Percentiles rank a stretch among this genome's conserved stretches.
These are phyloP conservation scores for Clarias platycephalus DNA, from an alignment of 2,797 vertebrate genomes.

Conservation along the genomic window DNA sequence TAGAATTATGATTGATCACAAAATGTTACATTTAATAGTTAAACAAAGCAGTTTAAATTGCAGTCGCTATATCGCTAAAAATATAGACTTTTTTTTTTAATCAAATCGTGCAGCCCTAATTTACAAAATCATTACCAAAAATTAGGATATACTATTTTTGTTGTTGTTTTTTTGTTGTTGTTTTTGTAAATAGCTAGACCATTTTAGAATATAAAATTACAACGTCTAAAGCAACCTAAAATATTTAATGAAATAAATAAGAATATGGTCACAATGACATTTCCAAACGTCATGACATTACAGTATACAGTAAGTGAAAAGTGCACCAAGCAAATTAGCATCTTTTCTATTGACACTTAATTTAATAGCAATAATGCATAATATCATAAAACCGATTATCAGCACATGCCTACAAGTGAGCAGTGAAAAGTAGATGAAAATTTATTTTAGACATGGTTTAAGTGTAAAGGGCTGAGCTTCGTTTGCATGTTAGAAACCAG, in stretches of 20 bases:
- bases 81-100: too few relatives aligned
- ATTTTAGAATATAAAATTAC: background rate
- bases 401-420: slow-evolving; percentile 2
- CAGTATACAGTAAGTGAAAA: background rate
- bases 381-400: background rate
- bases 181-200: background rate
- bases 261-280: background rate
- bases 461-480: slow-evolving; percentile 7
- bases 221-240: background rate
- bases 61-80: too few relatives aligned
- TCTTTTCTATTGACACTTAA: background rate
- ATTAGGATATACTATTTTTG: background rate
- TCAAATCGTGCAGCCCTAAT: too few relatives aligned
- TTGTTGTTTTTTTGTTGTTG: background rate
- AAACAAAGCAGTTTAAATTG: too few relatives aligned
- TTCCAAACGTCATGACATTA: background rate
- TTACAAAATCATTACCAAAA: too few relatives aligned
- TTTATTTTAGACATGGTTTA: background rate
- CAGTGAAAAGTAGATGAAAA: background rate
- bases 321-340: background rate
- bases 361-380: background rate
- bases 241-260: background rate
- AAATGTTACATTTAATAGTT: too few relatives aligned
- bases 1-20: too few relatives aligned
- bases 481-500: slow-evolving; percentile 50